These are phyloP conservation scores for Ennomos quercinarius DNA, from an alignment of 2,888 invertebrate species.

Conservation along the genomic window DNA sequence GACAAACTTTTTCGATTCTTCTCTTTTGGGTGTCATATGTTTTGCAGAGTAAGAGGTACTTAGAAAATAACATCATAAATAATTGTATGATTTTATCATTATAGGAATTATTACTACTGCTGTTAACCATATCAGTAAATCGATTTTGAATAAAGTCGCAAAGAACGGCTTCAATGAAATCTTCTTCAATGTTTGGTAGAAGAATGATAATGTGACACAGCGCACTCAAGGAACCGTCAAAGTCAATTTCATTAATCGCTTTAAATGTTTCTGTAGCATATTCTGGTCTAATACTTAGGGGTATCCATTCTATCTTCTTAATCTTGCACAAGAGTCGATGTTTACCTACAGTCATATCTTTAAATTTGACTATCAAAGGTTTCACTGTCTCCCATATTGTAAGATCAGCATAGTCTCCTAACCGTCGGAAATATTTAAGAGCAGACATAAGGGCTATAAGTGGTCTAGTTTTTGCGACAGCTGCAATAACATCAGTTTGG, in stretches of 20 bases:
- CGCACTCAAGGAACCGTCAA: slow-evolving; percentile 33
- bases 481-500: slow-evolving; percentile 41
- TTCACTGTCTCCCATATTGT: slow-evolving; percentile 59
- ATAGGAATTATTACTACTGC: slow-evolving; percentile 20
- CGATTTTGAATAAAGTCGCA: slow-evolving; percentile 3
- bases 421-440: slow-evolving; percentile 43
- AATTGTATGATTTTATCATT: slow-evolving; percentile 21
- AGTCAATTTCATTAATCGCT: slow-evolving; percentile 38
- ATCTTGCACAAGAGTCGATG: slow-evolving; percentile 31
- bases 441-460: slow-evolving; percentile 51
- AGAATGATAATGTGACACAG: slow-evolving; percentile 35
- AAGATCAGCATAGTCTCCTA: slow-evolving; percentile 39
- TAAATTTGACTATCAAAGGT: slow-evolving; percentile 45
- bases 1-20: slow-evolving; percentile 48
- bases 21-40: slow-evolving; percentile 45
- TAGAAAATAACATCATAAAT: slow-evolving; percentile 53
- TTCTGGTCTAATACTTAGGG: slow-evolving; percentile 51
- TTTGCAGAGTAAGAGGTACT: slow-evolving; percentile 55
- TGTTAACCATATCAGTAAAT: slow-evolving; percentile 13
- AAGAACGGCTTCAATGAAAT: slow-evolving; percentile 13
- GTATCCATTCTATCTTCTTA: slow-evolving; percentile 42
- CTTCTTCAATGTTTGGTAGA: slow-evolving; percentile 20
- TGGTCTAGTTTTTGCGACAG: slow-evolving; percentile 49
- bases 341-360: slow-evolving; percentile 24
- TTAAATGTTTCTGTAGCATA: slow-evolving; percentile 54